phyloP scores from a whole-genome alignment of 2,888 invertebrate species.

The Podabrus alpinus region DNA sequence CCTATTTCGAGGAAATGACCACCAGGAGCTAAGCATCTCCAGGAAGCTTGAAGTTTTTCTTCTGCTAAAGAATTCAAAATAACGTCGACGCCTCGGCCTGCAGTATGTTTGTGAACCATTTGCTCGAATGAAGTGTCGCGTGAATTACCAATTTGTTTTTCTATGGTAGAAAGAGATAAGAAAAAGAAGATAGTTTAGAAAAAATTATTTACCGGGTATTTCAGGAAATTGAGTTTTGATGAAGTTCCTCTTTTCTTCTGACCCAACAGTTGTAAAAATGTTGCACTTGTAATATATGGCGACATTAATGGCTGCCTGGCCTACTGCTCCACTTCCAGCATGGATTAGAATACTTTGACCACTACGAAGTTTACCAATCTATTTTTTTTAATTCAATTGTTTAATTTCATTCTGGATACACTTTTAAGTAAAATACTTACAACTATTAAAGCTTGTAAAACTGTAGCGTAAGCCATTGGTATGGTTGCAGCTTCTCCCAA shows the following conservation, averaged over 20 bases:
- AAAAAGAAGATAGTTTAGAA: too few relatives aligned
- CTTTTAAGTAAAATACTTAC: constrained; percentile 30
- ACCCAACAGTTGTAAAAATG: constrained; percentile 74
- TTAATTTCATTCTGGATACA: background rate
- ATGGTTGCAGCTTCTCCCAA: constrained; percentile 65
- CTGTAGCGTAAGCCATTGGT: constrained; percentile 64
- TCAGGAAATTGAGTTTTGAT: constrained; percentile 60
- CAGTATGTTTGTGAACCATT: constrained; percentile 76
- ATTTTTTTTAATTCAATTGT: background rate
- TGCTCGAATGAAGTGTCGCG: constrained; percentile 87
- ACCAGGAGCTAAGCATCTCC: constrained; percentile 62
- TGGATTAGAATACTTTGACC: constrained; percentile 60
- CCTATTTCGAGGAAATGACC: constrained; percentile 85
- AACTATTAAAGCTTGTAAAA: constrained; percentile 38
- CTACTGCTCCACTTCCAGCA: constrained; percentile 72
- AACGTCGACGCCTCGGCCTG: constrained; percentile 87
- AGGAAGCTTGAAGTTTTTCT: constrained; percentile 78
- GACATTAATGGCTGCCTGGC: constrained; percentile 75
- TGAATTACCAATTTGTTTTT: constrained; percentile 82
- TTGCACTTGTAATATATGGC: constrained; percentile 68
- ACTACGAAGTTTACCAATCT: constrained; percentile 37
- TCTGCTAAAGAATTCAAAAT: constrained; percentile 89
- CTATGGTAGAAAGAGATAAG: constrained; percentile 44
- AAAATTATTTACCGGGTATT: constrained; percentile 44
- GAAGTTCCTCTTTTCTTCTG: constrained; percentile 66